These are phyloP conservation scores for Bothrops jararaca DNA, from an alignment of 2,113 vertebrate species.

Conservation along the genomic window DNA sequence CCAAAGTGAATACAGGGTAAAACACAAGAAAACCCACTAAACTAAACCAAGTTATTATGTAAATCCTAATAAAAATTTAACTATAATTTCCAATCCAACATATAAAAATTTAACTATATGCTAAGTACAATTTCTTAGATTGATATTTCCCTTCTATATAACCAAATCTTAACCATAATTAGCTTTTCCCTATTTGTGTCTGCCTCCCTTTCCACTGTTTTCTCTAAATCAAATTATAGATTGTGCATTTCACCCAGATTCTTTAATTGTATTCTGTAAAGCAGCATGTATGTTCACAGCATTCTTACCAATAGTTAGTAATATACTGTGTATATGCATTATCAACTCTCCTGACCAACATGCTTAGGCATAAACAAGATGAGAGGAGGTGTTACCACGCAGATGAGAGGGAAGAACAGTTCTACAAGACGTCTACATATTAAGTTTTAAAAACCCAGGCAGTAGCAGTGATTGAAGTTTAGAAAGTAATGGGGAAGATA, in stretches of 20 bases:
- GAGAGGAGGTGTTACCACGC: neutral
- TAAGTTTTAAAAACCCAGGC: neutral
- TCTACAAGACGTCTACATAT: neutral
- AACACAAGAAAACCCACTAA: no score
- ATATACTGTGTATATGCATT: neutral
- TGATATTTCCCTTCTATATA: no score
- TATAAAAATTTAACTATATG: no score
- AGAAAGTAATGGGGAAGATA: slow-evolving; percentile 56
- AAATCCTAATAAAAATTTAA: no score
- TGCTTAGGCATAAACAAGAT: neutral
- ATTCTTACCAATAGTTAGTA: neutral
- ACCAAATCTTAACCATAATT: neutral
- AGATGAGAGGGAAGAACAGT: neutral
- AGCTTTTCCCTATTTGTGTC: neutral
- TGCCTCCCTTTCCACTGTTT: neutral
- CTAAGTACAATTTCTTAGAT: no score
- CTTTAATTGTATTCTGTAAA: neutral
- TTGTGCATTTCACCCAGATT: neutral
- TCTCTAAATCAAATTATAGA: neutral
- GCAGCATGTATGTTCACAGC: neutral
- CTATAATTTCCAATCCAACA: no score
- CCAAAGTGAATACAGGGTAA: no score
- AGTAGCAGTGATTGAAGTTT: slow-evolving; percentile 34
- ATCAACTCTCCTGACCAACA: neutral
- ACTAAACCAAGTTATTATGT: no score